Percentiles rank a stretch among this genome's conserved stretches.
phyloP scores from a whole-genome alignment of 64 coral and sea anemone genomes.

The Cladopsammia gracilis region DNA sequence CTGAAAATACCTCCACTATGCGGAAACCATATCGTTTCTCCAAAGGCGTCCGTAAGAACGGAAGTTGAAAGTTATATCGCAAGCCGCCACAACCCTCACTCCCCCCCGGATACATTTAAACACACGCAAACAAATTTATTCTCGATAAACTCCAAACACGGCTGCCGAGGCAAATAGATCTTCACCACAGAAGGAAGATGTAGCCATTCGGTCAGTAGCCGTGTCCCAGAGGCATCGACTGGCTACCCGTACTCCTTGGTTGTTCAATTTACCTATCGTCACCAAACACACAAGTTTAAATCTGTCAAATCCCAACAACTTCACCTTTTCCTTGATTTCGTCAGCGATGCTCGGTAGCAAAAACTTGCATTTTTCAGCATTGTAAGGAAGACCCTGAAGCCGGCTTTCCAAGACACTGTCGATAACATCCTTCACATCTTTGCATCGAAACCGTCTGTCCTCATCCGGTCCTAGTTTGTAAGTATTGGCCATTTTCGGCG shows the following conservation, averaged over 20 bases:
- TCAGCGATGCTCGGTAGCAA: constrained; percentile 51
- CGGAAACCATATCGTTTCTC: no score
- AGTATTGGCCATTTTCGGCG: constrained; percentile 34
- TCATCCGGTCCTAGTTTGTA: constrained; percentile 45
- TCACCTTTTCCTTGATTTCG: constrained; percentile 75
- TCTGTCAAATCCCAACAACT: constrained; percentile 62
- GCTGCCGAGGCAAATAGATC: constrained; percentile 70
- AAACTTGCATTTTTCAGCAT: constrained; percentile 47
- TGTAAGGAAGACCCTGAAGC: constrained; percentile 37
- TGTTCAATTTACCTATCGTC: constrained; percentile 63
- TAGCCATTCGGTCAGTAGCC: constrained; percentile 60
- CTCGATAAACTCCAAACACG: constrained; percentile 84
- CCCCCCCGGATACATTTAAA: no score
- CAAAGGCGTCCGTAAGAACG: no score
- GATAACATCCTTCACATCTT: constrained; percentile 61
- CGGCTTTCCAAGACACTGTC: constrained; percentile 54
- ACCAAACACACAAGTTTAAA: constrained; percentile 84
- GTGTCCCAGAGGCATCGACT: constrained; percentile 85
- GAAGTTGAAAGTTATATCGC: no score
- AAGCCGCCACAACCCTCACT: no score
- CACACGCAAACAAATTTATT: constrained; percentile 27
- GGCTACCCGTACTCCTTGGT: constrained; percentile 71
- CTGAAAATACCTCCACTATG: no score
- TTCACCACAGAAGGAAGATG: constrained; percentile 67
- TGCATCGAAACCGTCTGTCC: constrained; percentile 43